Percentiles rank a stretch among this genome's conserved stretches.
phyloP scores from a whole-genome alignment of 2,797 vertebrate genomes.

The Pterois miles region DNA sequence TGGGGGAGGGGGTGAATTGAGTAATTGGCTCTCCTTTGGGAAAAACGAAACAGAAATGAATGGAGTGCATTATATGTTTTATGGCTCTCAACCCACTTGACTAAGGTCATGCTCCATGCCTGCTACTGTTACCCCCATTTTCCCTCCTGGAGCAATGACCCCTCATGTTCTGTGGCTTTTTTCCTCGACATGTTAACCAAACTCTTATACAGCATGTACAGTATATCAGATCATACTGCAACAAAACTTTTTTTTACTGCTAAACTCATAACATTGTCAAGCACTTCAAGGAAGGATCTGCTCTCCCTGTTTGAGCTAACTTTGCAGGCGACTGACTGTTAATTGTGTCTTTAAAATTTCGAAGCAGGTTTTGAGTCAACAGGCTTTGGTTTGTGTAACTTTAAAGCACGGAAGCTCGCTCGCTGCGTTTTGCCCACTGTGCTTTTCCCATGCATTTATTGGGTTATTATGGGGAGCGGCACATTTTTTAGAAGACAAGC shows the following conservation, averaged over 20 bases:
- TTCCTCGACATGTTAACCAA: constrained; percentile 35
- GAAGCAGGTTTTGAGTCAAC: constrained; percentile 47
- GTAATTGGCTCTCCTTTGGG: constrained; percentile 73
- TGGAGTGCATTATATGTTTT: constrained; percentile 72
- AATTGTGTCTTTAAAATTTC: constrained; percentile 44
- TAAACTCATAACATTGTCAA: not conserved
- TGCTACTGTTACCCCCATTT: constrained; percentile 61
- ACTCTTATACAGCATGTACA: constrained; percentile 24
- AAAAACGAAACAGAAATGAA: constrained; percentile 75
- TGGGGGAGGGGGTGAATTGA: constrained; percentile 58
- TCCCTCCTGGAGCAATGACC: constrained; percentile 30
- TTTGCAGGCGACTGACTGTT: not conserved
- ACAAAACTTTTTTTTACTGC: not conserved
- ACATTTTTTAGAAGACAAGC: constrained; percentile 61
- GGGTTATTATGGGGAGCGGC: constrained; percentile 52
- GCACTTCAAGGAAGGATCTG: not conserved
- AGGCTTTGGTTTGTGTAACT: constrained; percentile 49
- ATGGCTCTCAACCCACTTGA: constrained; percentile 65
- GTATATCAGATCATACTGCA: constrained; percentile 9
- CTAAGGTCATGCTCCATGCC: constrained; percentile 56
- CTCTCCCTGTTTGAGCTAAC: not conserved
- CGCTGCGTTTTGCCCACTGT: constrained; percentile 35
- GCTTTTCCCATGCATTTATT: constrained; percentile 64
- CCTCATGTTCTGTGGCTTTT: constrained; percentile 32
- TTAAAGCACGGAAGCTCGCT: constrained; percentile 61